Base-by-base conservation (phyloP, 2,797 vertebrate species). In the Rhinella marina region DNA sequence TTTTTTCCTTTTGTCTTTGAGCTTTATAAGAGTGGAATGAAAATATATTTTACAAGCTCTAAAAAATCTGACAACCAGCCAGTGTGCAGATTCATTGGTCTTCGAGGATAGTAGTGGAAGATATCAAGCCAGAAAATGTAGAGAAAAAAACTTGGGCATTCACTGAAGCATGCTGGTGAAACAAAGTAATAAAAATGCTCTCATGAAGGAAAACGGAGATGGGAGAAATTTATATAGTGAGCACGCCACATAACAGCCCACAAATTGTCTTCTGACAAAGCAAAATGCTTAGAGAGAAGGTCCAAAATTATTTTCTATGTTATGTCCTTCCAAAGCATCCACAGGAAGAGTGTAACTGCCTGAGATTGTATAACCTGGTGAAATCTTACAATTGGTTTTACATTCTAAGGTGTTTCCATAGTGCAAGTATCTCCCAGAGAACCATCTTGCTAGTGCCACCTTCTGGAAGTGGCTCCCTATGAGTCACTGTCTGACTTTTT, bases 81-180 rank as follows among this genome's bases (percentile, higher is more conserved):
- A 86, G 11, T 80, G 68, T 5, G 77, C 64, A 86, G 64, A 86
- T 86, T 86, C 27, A 81, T 86, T 80, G 52, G 76, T 64, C 85
- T 79, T 32, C 27, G 14, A 70, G 85, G 85, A 80, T 79, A 80
- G 50, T 19, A 57, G 12, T 56, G 41, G 75, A 56, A 64, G 32
- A 85, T 13, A 76, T 66, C 19, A 56, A 75, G 73, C 76, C 23
- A 80, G 29, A n/a, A 66, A 86, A 68, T 16, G 62, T 12, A 0
- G 41, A 78, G 66, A 52, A 17, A 86, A 32, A 62, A 62, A 23
- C 61, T 5, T 64, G 23, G 50, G 52, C 23, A 78, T 80, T 52
- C 62, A 59, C 13, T 86, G 64, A 80, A 78, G 84, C 75, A 56
- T 86, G 25, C 77, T 25, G 62, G 9, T 29, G 64, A 70, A 41